Evolutionary conservation across 2,113 vertebrate genomes (phyloP).

Genomic region (Elachura formosa): DNA sequence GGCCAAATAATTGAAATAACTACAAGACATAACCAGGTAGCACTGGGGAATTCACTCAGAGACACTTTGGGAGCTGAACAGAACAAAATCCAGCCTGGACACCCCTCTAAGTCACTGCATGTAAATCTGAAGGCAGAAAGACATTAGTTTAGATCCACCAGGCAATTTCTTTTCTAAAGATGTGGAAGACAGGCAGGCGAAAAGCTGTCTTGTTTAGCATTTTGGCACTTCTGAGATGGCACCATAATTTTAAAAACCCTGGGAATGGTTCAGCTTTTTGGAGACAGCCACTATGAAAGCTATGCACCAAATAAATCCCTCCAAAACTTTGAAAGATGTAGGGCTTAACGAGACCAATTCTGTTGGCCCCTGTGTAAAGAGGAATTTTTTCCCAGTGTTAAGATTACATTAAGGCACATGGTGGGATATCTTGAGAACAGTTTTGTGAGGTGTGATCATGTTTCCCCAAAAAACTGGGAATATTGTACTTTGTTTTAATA

Average conservation of each 20-base stretch:
- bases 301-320: not conserved
- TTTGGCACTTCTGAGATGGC: not conserved
- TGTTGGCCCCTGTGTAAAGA: not conserved
- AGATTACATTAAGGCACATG: conserved; percentile 49
- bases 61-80: conserved; percentile 2
- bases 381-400: conserved; percentile 16
- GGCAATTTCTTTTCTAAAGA: not conserved
- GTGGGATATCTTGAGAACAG: conserved; percentile 43
- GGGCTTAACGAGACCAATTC: not conserved
- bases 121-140: not conserved
- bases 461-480: not conserved
- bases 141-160: not conserved
- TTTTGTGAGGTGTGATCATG: conserved; percentile 44
- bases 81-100: not conserved
- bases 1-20: not conserved
- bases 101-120: not conserved
- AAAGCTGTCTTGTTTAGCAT: conserved; percentile 6
- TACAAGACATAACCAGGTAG: not conserved
- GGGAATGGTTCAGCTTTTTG: not conserved
- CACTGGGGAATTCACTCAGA: not conserved
- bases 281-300: not conserved
- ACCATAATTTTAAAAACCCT: conserved; percentile 1
- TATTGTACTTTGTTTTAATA: conserved; percentile 29
- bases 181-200: conserved; percentile 13
- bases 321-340: not conserved